These are phyloP conservation scores for Caenorhabditis latens DNA, from an alignment of 1,140 invertebrate species.

Conservation along the genomic window DNA sequence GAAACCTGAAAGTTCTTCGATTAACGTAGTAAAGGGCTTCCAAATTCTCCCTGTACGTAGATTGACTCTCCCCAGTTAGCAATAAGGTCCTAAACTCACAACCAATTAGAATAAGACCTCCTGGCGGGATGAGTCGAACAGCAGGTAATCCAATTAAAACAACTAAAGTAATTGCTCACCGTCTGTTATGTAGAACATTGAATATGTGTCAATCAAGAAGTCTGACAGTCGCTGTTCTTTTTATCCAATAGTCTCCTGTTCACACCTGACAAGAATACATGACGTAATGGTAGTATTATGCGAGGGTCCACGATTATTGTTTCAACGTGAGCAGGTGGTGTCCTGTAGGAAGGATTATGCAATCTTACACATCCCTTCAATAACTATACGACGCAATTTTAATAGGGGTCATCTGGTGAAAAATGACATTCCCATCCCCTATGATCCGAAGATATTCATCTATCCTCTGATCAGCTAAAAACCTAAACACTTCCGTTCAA, in stretches of 20 bases:
- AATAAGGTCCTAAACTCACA: too few species aligned
- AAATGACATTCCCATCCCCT: too few species aligned
- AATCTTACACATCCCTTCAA: conserved; percentile 15
- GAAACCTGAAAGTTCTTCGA: too few species aligned
- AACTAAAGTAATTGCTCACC: conserved; percentile 19
- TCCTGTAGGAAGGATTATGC: neutral
- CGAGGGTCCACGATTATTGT: neutral
- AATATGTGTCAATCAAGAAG: neutral
- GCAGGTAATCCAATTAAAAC: neutral
- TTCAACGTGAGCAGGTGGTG: neutral
- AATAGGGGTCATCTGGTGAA: too few species aligned
- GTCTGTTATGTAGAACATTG: neutral
- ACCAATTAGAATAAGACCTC: too few species aligned
- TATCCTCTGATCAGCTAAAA: neutral
- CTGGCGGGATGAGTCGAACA: too few species aligned
- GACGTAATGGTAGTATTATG: conserved; percentile 31
- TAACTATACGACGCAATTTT: neutral
- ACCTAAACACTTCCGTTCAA: neutral
- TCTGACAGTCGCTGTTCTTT: neutral
- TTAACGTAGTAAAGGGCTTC: too few species aligned
- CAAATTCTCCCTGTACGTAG: too few species aligned
- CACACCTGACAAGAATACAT: conserved; percentile 24
- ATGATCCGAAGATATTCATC: too few species aligned
- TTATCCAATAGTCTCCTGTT: neutral
- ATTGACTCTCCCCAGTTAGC: too few species aligned